Evolutionary conservation across 2,113 vertebrate species (phyloP).

Genomic region (Andinoacara biseriatus): DNA sequence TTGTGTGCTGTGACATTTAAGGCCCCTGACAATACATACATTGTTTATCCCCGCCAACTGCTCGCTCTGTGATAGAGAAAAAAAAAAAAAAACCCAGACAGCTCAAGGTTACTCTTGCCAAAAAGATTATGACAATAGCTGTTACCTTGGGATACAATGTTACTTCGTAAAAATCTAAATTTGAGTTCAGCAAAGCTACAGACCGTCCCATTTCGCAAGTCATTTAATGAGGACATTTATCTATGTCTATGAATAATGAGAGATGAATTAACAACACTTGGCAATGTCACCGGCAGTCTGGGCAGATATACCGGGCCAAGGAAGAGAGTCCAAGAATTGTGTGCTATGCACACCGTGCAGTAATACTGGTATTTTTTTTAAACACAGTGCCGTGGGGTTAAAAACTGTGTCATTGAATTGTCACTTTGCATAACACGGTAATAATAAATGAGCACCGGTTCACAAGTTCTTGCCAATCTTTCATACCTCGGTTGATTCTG

Average conservation of each 20-base stretch:
- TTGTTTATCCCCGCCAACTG: slow-evolving; percentile 17
- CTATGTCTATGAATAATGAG: slow-evolving; percentile 33
- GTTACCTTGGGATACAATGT: slow-evolving; percentile 43
- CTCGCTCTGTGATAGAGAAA: slow-evolving; percentile 12
- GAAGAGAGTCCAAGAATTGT: not conserved
- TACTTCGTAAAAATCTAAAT: slow-evolving; percentile 29
- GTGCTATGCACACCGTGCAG: not conserved
- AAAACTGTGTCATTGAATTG: not conserved
- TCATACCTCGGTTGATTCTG: not conserved
- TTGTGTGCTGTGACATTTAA: slow-evolving; percentile 50
- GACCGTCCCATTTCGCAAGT: not conserved
- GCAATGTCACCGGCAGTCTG: not conserved
- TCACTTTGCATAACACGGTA: not conserved
- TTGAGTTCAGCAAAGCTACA: slow-evolving; percentile 13
- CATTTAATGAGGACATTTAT: slow-evolving; percentile 20
- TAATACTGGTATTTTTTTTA: not conserved
- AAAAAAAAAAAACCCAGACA: slow-evolving; percentile 4
- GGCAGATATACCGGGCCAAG: slow-evolving; percentile 4
- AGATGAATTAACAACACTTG: slow-evolving; percentile 37
- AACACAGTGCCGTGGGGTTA: fast-evolving
- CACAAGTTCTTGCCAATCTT: not conserved
- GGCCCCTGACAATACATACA: slow-evolving; percentile 26
- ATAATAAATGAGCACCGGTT: not conserved
- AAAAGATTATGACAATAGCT: slow-evolving; percentile 37
- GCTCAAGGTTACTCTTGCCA: slow-evolving; percentile 33